These are phyloP conservation scores for Ichneumon xanthorius DNA, from an alignment of 2,888 invertebrate species.

Conservation along the genomic window DNA sequence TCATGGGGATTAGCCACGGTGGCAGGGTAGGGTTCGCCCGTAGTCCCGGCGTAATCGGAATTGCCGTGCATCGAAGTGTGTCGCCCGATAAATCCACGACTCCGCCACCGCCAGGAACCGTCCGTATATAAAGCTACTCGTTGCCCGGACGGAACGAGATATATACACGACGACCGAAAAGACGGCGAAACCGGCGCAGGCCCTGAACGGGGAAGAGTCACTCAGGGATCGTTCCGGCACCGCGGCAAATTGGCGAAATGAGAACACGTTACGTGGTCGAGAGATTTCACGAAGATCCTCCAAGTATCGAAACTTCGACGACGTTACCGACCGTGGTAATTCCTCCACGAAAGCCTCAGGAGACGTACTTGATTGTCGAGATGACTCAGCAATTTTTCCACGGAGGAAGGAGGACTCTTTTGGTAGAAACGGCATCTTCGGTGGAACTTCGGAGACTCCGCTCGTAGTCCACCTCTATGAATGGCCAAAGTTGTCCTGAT, in stretches of 20 bases:
- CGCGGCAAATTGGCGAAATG: not conserved
- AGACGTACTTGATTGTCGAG: conserved; percentile 1
- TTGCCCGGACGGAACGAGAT: conserved; percentile 20
- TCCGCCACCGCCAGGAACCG: conserved; percentile 39
- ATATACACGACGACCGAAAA: conserved; percentile 45
- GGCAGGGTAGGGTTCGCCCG: conserved; percentile 27
- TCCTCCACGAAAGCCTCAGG: not conserved
- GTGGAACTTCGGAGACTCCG: not conserved
- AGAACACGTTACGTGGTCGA: not conserved
- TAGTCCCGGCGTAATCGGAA: conserved; percentile 60
- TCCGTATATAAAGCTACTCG: conserved; percentile 37
- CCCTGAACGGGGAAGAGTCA: conserved; percentile 15
- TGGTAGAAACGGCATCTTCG: not conserved
- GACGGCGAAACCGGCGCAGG: conserved; percentile 12
- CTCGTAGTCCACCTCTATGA: not conserved
- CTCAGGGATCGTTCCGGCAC: conserved; percentile 1
- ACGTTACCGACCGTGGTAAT: not conserved
- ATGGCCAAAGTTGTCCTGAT: not conserved
- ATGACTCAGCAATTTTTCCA: not conserved
- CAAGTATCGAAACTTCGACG: conserved; percentile 8
- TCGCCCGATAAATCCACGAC: conserved; percentile 60
- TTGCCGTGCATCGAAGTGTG: conserved; percentile 65
- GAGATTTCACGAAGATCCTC: conserved; percentile 9
- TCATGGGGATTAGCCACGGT: conserved; percentile 61
- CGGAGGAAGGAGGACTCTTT: not conserved